phyloP scores from a whole-genome alignment of 1,140 invertebrate genomes.

The Frieseomelitta varia region DNA sequence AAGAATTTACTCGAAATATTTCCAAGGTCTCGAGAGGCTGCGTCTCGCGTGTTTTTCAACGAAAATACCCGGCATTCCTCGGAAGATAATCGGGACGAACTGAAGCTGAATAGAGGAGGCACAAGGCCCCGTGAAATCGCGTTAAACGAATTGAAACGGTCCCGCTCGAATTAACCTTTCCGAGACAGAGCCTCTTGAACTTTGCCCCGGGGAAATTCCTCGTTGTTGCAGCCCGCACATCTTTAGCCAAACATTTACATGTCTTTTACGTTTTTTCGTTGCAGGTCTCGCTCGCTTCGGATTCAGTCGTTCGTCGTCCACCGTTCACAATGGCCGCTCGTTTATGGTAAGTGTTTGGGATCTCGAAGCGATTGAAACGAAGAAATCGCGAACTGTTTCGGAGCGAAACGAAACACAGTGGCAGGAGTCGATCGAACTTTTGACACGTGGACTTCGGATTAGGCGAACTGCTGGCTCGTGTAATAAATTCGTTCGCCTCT shows the following conservation, averaged over 20 bases:
- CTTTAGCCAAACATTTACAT: background rate
- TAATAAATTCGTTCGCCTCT: no score
- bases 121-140: background rate
- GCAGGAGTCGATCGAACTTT: no score
- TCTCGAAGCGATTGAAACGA: no score
- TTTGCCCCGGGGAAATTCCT: background rate
- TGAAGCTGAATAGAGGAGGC: background rate
- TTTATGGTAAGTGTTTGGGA: conserved; percentile 73
- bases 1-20: no score
- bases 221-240: background rate
- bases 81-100: background rate
- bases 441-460: no score
- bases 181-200: background rate
- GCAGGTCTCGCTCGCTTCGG: conserved; percentile 60
- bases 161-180: conserved; percentile 19
- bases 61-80: no score
- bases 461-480: no score
- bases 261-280: conserved; percentile 51
- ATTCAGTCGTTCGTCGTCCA: conserved; percentile 47
- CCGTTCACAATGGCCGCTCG: conserved; percentile 71
- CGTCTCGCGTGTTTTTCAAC: no score
- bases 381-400: no score
- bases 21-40: no score
- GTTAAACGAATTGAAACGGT: background rate
- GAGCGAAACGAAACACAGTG: no score